phyloP scores from a whole-genome alignment of 2,888 invertebrate genomes.

The Eupithecia exiguata region DNA sequence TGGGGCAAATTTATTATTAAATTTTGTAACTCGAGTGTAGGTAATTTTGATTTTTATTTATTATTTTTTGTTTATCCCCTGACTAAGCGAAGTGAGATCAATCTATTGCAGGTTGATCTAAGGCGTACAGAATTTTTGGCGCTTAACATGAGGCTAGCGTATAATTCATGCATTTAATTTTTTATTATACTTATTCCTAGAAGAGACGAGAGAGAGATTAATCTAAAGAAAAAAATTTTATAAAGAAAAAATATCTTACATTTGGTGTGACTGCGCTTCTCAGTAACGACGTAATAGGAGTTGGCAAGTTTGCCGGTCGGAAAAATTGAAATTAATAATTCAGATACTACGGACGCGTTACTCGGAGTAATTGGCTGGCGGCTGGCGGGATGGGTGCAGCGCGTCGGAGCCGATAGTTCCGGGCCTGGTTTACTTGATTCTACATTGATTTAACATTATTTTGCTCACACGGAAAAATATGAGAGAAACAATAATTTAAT shows the following conservation, averaged over 20 bases:
- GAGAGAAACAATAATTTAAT: background rate
- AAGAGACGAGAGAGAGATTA: background rate
- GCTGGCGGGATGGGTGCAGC: no score
- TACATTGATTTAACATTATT: background rate
- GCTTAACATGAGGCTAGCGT: background rate
- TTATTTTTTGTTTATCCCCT: no score
- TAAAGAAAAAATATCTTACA: background rate
- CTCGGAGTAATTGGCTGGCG: slow-evolving; percentile 40
- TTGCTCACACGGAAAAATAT: background rate
- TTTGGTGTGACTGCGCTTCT: slow-evolving; percentile 33
- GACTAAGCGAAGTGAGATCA: background rate
- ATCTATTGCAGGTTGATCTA: background rate
- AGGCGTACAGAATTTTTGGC: background rate
- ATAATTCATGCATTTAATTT: background rate
- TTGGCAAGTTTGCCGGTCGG: slow-evolving; percentile 52
- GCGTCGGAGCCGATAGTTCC: background rate
- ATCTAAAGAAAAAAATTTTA: no score
- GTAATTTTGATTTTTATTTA: no score
- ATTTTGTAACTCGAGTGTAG: no score
- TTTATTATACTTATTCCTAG: background rate
- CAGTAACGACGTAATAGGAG: slow-evolving; percentile 52
- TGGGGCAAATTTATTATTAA: no score
- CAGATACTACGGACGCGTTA: slow-evolving; percentile 47
- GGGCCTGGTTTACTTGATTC: background rate
- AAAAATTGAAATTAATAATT: slow-evolving; percentile 67